Conservation (phyloP, 2,797 vertebrate species). For the Eulemur mongoz region DNA sequence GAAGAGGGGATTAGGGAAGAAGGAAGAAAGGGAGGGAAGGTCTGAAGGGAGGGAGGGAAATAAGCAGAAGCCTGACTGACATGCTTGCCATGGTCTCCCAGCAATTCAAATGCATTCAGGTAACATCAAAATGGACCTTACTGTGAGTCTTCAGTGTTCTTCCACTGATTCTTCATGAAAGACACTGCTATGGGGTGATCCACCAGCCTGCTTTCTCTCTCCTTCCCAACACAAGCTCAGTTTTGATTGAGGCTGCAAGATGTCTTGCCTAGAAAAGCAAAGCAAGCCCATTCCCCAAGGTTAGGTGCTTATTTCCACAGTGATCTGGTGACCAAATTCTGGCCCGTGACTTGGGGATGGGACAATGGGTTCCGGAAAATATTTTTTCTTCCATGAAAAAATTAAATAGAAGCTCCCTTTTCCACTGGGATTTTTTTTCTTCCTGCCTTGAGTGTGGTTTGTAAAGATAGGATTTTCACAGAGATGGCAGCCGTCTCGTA, state of each 20-base stretch:
- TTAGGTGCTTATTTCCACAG: not conserved
- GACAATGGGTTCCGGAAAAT: not conserved
- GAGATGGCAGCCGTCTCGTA: not conserved
- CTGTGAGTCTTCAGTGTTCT: not conserved
- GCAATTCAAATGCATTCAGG: not conserved
- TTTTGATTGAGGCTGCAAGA: not conserved
- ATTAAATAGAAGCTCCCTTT: not conserved
- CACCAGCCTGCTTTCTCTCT: not conserved
- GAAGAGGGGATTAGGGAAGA: not conserved
- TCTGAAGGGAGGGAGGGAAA: not conserved
- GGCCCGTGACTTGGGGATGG: not conserved
- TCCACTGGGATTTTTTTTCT: not conserved
- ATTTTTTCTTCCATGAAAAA: not conserved
- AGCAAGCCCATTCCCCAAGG: not conserved
- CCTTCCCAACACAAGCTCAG: not conserved
- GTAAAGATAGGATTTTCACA: not conserved
- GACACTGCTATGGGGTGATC: not conserved
- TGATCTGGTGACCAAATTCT: not conserved
- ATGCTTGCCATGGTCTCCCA: not conserved
- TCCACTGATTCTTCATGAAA: not conserved
- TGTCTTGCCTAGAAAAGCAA: not conserved
- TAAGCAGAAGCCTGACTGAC: not conserved
- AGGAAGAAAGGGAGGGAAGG: not conserved
- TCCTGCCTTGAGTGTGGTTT: not conserved
- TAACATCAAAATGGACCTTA: not conserved